Percentiles rank a stretch among this genome's conserved stretches.
phyloP scores from a whole-genome alignment of 2,113 vertebrate species.

The Leptocoma aspasia region DNA sequence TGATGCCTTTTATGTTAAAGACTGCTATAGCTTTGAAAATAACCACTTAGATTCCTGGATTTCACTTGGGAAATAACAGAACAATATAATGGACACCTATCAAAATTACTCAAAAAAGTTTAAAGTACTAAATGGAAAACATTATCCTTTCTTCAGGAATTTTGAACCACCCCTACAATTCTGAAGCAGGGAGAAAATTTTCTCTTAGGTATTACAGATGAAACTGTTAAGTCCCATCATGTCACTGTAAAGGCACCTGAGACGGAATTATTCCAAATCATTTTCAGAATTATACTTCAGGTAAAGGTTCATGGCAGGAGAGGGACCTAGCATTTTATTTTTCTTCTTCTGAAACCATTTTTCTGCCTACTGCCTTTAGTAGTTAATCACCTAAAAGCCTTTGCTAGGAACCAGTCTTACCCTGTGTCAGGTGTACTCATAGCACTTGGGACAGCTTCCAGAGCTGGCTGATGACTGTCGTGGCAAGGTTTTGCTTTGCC shows the following conservation, averaged over 20 bases:
- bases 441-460: not conserved
- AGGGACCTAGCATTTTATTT: not conserved
- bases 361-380: not conserved
- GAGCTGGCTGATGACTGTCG: not conserved
- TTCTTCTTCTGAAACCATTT: not conserved
- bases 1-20: not conserved
- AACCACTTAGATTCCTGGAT: not conserved
- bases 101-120: not conserved
- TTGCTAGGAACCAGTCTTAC: not conserved
- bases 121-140: not conserved
- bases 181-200: not conserved
- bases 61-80: not conserved
- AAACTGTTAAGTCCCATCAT: not conserved
- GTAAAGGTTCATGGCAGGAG: not conserved
- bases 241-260: not conserved
- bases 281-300: constrained; percentile 2
- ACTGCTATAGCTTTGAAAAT: not conserved
- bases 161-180: not conserved
- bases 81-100: not conserved
- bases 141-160: not conserved
- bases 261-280: not conserved
- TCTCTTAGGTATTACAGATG: not conserved
- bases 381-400: not conserved
- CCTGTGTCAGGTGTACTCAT: not conserved
- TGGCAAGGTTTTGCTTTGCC: not conserved